Evolutionary conservation across 2,113 vertebrate genomes (phyloP).

Genomic region (Silurus meridionalis): DNA sequence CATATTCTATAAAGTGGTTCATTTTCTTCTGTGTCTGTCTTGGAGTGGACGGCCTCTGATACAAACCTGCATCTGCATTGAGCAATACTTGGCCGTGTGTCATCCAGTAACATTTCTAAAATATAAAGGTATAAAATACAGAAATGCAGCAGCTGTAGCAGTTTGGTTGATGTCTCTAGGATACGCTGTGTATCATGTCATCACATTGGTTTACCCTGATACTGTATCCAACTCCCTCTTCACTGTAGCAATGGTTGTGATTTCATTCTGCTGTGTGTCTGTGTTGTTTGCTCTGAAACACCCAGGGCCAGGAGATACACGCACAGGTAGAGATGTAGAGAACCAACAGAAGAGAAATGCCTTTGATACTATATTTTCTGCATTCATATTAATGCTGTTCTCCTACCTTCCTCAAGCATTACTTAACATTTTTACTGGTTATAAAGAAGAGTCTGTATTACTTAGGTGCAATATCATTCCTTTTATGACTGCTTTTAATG

Average conservation of each 20-base stretch:
- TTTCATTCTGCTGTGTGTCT: constrained; percentile 8
- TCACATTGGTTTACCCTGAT: background rate
- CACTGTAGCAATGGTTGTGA: constrained; percentile 6
- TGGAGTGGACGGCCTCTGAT: constrained; percentile 27
- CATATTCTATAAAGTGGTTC: background rate
- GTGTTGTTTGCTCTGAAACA: constrained; percentile 11
- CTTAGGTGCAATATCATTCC: background rate
- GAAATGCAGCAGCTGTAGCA: background rate
- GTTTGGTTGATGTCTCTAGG: background rate
- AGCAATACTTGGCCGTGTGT: constrained; percentile 38
- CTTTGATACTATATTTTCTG: constrained; percentile 1
- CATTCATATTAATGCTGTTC: background rate
- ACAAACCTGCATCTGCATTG: constrained; percentile 40
- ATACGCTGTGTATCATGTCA: background rate
- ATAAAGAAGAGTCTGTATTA: no score
- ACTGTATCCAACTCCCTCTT: background rate
- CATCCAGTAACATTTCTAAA: constrained; percentile 29
- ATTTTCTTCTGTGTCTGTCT: background rate
- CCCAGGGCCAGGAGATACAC: constrained; percentile 2
- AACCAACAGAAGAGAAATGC: constrained; percentile 20
- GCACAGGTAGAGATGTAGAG: background rate
- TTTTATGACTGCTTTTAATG: constrained; percentile 3
- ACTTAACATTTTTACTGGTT: background rate
- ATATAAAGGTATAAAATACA: constrained; percentile 27
- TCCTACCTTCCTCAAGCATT: background rate